Conservation (phyloP, 2,797 vertebrate species). For the Alfaro cultratus region DNA sequence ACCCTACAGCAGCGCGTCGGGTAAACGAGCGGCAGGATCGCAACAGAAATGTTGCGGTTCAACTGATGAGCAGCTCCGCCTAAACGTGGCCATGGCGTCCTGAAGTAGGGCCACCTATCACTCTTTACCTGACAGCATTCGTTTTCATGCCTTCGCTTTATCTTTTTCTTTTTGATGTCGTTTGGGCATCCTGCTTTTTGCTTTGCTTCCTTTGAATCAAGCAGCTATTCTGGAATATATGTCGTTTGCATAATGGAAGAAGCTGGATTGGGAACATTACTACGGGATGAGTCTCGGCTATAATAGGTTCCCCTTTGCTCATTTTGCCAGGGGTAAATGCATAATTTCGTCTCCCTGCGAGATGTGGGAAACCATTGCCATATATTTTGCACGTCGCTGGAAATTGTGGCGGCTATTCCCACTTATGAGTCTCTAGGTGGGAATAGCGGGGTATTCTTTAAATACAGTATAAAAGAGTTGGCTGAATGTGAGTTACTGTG, state of each 20-base stretch:
- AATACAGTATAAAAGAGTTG: constrained; percentile 2
- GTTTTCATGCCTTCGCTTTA: not conserved
- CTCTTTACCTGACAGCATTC: not conserved
- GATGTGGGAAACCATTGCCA: not conserved
- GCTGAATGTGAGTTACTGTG: not conserved
- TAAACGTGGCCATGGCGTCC: too few species aligned
- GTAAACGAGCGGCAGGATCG: too few species aligned
- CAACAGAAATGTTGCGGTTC: too few species aligned
- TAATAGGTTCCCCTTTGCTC: constrained; percentile 10
- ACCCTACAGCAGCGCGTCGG: too few species aligned
- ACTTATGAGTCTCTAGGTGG: not conserved
- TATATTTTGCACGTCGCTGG: constrained; percentile 22
- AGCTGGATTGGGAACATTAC: constrained; percentile 6
- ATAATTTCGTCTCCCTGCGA: not conserved
- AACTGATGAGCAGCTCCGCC: too few species aligned
- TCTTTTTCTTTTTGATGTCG: not conserved
- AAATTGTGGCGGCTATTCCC: constrained; percentile 13
- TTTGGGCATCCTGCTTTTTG: not conserved
- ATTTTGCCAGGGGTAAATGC: not conserved
- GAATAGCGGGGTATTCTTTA: constrained; percentile 7
- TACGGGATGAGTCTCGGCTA: constrained; percentile 2
- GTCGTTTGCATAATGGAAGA: constrained; percentile 33
- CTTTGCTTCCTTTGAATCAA: constrained; percentile 15
- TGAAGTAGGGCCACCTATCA: not conserved
- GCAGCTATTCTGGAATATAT: constrained; percentile 29